phyloP scores from a whole-genome alignment of 2,113 vertebrate species.

The Upupa epops region DNA sequence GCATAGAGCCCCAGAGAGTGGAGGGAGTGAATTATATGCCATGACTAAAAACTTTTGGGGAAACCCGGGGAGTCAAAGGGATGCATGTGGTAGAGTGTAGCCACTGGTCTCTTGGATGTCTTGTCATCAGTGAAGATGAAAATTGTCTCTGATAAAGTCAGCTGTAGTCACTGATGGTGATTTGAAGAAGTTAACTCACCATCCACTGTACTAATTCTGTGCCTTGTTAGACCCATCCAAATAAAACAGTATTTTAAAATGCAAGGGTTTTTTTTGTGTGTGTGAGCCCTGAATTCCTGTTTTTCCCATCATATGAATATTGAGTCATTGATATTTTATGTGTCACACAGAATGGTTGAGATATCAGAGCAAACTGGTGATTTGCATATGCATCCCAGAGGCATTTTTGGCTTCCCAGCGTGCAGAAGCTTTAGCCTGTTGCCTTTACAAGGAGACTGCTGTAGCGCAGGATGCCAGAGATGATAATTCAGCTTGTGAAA shows the following conservation, averaged over 20 bases:
- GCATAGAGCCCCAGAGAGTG: neutral
- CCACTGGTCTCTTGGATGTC: neutral
- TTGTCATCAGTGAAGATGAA: neutral
- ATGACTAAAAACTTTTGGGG: neutral
- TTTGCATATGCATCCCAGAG: conserved; percentile 13
- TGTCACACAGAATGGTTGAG: conserved; percentile 4
- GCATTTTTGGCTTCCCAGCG: conserved; percentile 36
- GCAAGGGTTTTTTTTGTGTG: neutral
- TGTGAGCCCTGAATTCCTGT: neutral
- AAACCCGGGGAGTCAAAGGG: neutral
- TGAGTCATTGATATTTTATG: conserved; percentile 22
- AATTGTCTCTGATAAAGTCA: neutral
- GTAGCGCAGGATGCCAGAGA: neutral
- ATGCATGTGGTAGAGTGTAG: neutral
- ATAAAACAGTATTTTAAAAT: neutral
- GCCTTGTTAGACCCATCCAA: neutral
- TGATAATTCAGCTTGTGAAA: conserved; percentile 27
- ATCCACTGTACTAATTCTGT: neutral
- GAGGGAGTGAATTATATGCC: neutral
- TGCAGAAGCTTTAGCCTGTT: conserved; percentile 21
- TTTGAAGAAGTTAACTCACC: neutral
- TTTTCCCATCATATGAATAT: neutral
- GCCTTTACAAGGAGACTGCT: neutral
- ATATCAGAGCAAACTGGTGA: conserved; percentile 6
- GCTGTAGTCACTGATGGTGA: neutral